These are phyloP conservation scores for Sarotherodon lohbergeri DNA, from an alignment of 2,113 vertebrate species.

Conservation along the genomic window DNA sequence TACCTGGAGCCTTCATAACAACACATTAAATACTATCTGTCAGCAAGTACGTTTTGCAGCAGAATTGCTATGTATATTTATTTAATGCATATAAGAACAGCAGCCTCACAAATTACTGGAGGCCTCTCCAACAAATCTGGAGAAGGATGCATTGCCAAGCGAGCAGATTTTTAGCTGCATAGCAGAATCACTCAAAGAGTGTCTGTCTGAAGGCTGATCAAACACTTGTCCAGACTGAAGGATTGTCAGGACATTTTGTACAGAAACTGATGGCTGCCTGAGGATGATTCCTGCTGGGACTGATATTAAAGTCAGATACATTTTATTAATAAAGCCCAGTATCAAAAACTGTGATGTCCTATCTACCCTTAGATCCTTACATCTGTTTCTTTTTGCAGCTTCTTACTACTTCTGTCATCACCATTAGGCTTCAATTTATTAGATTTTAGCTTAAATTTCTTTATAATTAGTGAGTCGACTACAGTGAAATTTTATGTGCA, in stretches of 20 bases:
- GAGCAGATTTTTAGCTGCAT: background rate
- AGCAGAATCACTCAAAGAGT: background rate
- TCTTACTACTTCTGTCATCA: background rate
- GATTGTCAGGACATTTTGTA: background rate
- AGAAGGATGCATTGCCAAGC: background rate
- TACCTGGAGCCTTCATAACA: background rate
- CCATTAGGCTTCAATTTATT: background rate
- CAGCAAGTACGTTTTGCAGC: background rate
- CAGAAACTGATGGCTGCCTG: background rate
- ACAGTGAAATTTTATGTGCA: background rate
- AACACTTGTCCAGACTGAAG: background rate
- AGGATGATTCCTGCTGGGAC: background rate
- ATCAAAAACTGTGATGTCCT: background rate
- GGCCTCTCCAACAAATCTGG: background rate
- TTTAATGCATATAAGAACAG: background rate
- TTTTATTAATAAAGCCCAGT: background rate
- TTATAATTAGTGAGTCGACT: background rate
- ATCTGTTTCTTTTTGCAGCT: background rate
- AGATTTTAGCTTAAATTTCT: background rate
- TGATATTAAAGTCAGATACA: background rate
- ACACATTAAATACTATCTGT: background rate
- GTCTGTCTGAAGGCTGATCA: background rate
- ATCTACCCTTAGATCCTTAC: background rate
- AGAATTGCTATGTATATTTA: slow-evolving; percentile 17
- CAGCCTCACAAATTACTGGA: background rate